Evolutionary conservation across 2,797 vertebrate species (phyloP).

Genomic region (Poecilia picta): DNA sequence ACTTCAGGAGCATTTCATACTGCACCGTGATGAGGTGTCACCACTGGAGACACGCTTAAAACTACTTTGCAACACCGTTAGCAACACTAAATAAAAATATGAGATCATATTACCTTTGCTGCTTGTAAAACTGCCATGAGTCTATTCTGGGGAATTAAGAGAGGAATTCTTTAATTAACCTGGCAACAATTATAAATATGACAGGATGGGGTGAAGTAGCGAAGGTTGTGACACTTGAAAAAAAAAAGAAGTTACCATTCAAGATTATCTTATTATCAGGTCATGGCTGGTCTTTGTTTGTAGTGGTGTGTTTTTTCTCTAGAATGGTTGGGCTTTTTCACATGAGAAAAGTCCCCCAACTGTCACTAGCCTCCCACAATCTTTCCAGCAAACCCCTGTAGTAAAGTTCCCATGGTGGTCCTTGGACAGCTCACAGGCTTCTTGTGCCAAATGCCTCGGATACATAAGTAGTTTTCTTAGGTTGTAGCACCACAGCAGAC

Average conservation of each 20-base stretch:
- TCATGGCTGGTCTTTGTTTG: conserved; percentile 69
- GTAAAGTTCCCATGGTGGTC: conserved; percentile 89
- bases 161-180: conserved; percentile 77
- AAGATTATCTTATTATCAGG: conserved; percentile 55
- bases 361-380: conserved; percentile 83
- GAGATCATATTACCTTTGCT: conserved; percentile 74
- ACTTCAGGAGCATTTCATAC: conserved; percentile 82
- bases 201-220: conserved; percentile 14
- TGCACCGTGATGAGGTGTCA: conserved; percentile 79
- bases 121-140: conserved; percentile 71
- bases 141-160: conserved; percentile 72
- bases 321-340: conserved; percentile 64
- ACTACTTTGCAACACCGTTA: conserved; percentile 78
- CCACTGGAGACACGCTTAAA: conserved; percentile 79
- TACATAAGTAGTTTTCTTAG: conserved; percentile 44
- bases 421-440: conserved; percentile 71
- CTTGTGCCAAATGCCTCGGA: conserved; percentile 54
- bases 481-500: conserved; percentile 42
- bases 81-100: conserved; percentile 70
- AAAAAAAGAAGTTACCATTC: conserved; percentile 41
- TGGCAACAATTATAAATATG: conserved; percentile 53
- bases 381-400: conserved; percentile 84
- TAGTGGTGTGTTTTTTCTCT: conserved; percentile 66
- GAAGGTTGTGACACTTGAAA: conserved; percentile 28
- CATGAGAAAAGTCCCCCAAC: conserved; percentile 76